Percentiles rank a stretch among this genome's conserved stretches.
Conservation (phyloP, 2,888 invertebrate species). For the Mimachlamys varia region DNA sequence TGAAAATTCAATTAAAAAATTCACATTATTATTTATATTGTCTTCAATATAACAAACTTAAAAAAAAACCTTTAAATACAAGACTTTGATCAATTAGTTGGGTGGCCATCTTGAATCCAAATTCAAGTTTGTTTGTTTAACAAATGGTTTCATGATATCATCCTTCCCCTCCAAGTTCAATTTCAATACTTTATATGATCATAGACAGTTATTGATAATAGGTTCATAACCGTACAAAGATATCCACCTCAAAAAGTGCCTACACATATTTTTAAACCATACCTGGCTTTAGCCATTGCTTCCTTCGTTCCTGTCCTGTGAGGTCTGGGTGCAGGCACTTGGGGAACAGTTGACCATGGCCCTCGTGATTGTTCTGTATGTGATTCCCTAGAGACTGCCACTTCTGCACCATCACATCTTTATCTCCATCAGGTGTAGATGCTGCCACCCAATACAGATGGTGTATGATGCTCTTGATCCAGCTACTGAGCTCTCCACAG, state of each 20-base stretch:
- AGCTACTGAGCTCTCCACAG: constrained; percentile 43
- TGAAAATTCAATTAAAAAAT: not conserved
- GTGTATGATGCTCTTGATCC: constrained; percentile 56
- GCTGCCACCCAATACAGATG: constrained; percentile 60
- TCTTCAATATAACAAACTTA: too few species aligned
- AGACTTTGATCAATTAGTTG: too few species aligned
- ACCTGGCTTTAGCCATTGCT: constrained; percentile 55
- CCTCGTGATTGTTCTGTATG: constrained; percentile 54
- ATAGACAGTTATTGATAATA: too few species aligned
- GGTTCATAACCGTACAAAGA: too few species aligned
- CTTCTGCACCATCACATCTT: constrained; percentile 52
- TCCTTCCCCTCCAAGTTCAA: too few species aligned
- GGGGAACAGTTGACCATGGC: constrained; percentile 46
- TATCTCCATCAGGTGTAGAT: constrained; percentile 49
- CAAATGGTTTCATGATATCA: too few species aligned
- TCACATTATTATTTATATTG: not conserved
- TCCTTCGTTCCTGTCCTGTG: constrained; percentile 43
- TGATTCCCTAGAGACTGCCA: constrained; percentile 57
- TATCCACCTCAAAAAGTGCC: too few species aligned
- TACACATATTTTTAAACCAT: too few species aligned
- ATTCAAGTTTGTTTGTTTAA: too few species aligned
- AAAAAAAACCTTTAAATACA: too few species aligned
- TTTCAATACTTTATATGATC: too few species aligned
- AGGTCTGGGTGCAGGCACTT: constrained; percentile 51
- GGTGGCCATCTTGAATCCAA: too few species aligned